A percentile compares a stretch with the other conserved stretches of the same genome.
Evolutionary conservation across 2,888 invertebrate genomes (phyloP).

Genomic region (Baronia brevicornis): DNA sequence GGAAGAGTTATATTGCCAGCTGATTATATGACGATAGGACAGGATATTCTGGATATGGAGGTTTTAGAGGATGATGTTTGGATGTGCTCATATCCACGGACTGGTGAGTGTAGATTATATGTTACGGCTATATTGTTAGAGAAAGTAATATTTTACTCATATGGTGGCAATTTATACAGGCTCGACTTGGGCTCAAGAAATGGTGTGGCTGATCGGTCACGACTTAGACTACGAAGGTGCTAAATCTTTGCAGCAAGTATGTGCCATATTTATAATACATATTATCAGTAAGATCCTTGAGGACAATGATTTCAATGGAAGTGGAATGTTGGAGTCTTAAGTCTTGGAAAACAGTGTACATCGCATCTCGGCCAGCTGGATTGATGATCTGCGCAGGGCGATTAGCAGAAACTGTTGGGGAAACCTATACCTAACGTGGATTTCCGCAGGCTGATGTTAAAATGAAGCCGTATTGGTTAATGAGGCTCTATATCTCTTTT

Average conservation of each 20-base stretch:
- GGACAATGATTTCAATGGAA: too few species aligned
- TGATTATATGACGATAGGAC: constrained; percentile 79
- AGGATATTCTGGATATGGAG: constrained; percentile 81
- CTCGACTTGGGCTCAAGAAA: constrained; percentile 95
- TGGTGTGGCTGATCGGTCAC: constrained; percentile 92
- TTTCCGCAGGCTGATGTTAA: too few species aligned
- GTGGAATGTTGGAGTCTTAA: too few species aligned
- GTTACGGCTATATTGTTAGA: background rate
- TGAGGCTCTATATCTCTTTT: too few species aligned
- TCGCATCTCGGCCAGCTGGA: too few species aligned
- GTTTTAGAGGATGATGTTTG: constrained; percentile 87
- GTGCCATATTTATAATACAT: constrained; percentile 15
- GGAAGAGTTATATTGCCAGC: constrained; percentile 82
- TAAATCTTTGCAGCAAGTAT: constrained; percentile 72
- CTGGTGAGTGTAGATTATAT: constrained; percentile 75
- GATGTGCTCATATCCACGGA: constrained; percentile 91
- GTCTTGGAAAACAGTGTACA: too few species aligned
- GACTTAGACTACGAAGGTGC: constrained; percentile 86
- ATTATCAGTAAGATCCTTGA: background rate
- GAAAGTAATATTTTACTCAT: constrained; percentile 5
- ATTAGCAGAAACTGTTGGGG: too few species aligned
- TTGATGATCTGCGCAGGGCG: too few species aligned
- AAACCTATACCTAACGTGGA: too few species aligned
- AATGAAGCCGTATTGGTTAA: too few species aligned
- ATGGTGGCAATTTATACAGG: constrained; percentile 56